Evolutionary conservation across 2,113 vertebrate genomes (phyloP), one percentile per base, ranked within the genome.

Genomic region (Maccullochella peelii): DNA sequence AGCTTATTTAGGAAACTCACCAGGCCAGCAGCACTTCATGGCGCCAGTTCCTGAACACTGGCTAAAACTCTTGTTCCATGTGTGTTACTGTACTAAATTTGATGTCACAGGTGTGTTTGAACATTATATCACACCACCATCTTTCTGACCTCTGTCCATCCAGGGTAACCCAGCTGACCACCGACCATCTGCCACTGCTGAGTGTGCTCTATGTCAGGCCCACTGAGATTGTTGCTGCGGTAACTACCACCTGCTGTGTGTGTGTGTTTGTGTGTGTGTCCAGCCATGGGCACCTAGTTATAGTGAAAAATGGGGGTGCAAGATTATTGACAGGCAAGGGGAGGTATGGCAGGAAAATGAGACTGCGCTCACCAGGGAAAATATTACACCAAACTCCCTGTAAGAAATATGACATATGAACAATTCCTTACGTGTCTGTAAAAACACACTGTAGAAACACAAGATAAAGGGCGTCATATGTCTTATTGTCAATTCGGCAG

Each of bases 111-210:
- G 23, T 47, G 6, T 44, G 5, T 71, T 18, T 16, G 58, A 20
- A 62, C 25, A 33, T 36, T 27, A 21, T 10, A 38, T 36, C 33
- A 33, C 20, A 30, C 14, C 4, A 3, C 1, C 50, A 36, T n/a
- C 69, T 55, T 12, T 50, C n/a, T 80, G 23, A 71, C n/a, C 15
- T 78, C 2, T 71, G 3, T 77, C 36, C 85, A 55, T 73, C 52
- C 88, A 96, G 96, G 86, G 88, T 96, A 3, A 96, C 95, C 62
- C 94, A 94, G 79, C 90, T 96, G 90, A 93, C 87, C 61, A 95
- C 88, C 2, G 80, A 94, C 5, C 77, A 62, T 8, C 93, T 94
- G 67, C 95, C 94, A 0, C 79, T 94, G 66, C 87, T 95, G 70
- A 93, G 92, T 1, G 83, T 95, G 49, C 91, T 95, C 63, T 94